Base-by-base conservation (phyloP, 1,140 invertebrate species). In the Penaeus chinensis region DNA sequence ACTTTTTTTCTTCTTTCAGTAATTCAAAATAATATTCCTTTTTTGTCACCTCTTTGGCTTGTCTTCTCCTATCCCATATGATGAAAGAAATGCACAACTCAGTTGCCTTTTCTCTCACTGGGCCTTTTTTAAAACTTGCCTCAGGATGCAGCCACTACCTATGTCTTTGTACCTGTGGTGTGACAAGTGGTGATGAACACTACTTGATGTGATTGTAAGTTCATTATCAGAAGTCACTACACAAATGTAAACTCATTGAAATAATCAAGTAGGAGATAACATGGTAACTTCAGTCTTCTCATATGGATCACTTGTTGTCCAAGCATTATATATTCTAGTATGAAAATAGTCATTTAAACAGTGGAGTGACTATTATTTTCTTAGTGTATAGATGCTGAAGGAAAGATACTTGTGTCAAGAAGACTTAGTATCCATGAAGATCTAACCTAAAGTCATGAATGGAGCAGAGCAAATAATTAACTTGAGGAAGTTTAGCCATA, bases 201-300 rank as follows among this genome's bases (percentile, higher is more conserved):
- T 79, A 60, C 77, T 79, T 79, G 77, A 47, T 79, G 47, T 37
- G 13, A 24, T 79, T n/a, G 47, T 79, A 79, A 79, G 77, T 79
- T 79, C 77, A 79, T 79, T 74, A 66, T 74, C 69, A 47, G 69
- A 71, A 76, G 69, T 84, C 82, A 84, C 82, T 47, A 84, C 69
- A 84, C 82, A 84, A 84, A 84, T 84, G 82, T 84, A 76, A 74
- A 84, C 71, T 61, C 82, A 84, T 84, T 76, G 82, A 76, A 84
- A 66, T 84, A 84, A 47, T 66, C 76, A 76, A 84, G 82, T 83
- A 37, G 61, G 71, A 71, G 54, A 54, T 54, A 54, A 54, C 54
- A 54, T 54, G 54, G 54, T 54, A 54, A 54, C 54, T 54, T 54
- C 54, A 54, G 54, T 54, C 54, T 54, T 54, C 54, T 54, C 16